Percentiles rank a stretch among this genome's conserved stretches.
Conservation (phyloP, 2,797 vertebrate species). For the Odontamblyopus lacepedii region DNA sequence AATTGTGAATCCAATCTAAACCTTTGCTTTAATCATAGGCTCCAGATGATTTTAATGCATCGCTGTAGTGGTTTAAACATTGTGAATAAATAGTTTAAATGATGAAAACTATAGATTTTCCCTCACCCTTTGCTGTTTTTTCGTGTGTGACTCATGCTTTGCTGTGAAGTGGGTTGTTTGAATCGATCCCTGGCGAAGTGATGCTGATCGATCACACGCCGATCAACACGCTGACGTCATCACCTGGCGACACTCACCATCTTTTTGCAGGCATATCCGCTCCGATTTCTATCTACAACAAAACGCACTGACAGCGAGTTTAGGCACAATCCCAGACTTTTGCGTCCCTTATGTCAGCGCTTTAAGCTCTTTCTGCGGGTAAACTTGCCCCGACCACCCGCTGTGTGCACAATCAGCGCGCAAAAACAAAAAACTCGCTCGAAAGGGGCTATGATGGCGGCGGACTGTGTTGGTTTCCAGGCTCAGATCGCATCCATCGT, state of each 20-base stretch:
- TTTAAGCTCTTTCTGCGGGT: slow-evolving; percentile 4
- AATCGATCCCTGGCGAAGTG: not conserved
- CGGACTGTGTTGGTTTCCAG: slow-evolving; percentile 76
- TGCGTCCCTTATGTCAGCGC: slow-evolving; percentile 13
- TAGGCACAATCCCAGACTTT: accelerated
- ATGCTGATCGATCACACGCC: slow-evolving; percentile 21
- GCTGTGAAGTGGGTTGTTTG: slow-evolving; percentile 12
- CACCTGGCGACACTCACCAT: slow-evolving; percentile 50
- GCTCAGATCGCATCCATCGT: slow-evolving; percentile 80
- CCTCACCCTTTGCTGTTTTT: not conserved
- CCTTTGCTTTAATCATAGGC: no score
- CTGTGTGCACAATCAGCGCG: slow-evolving; percentile 22
- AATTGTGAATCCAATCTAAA: no score
- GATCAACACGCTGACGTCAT: slow-evolving; percentile 64
- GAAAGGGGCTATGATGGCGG: slow-evolving; percentile 67
- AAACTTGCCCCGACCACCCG: slow-evolving; percentile 9
- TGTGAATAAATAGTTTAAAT: no score
- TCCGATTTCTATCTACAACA: not conserved
- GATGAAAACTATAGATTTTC: not conserved
- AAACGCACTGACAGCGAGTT: not conserved
- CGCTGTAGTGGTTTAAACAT: no score
- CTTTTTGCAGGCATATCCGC: slow-evolving; percentile 14
- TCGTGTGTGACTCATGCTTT: not conserved
- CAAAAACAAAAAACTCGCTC: not conserved
- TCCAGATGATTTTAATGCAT: no score